A percentile compares a stretch with the other conserved stretches of the same genome.
Conservation (phyloP, 1,140 invertebrate species). For the Brachionus rotundiformis region DNA sequence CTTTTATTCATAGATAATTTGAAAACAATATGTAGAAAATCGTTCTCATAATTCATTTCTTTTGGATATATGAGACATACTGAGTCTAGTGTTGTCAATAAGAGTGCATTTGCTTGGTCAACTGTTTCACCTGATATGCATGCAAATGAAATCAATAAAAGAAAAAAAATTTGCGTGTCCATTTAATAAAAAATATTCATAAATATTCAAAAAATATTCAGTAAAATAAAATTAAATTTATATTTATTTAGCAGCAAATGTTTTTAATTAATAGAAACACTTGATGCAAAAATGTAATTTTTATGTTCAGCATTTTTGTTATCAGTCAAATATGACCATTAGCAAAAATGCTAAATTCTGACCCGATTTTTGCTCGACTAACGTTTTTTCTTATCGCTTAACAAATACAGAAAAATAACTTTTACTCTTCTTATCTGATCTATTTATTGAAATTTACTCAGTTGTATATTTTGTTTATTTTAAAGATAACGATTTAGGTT, state of each 20-base stretch:
- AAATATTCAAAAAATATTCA: background rate
- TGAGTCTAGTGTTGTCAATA: constrained; percentile 32
- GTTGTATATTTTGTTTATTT: constrained; percentile 48
- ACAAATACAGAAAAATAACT: background rate
- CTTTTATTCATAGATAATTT: background rate
- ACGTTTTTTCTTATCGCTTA: constrained; percentile 22
- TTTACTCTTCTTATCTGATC: constrained; percentile 32
- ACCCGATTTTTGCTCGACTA: background rate
- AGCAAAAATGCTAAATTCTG: constrained; percentile 28
- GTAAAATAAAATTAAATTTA: background rate
- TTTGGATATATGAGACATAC: constrained; percentile 35
- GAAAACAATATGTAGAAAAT: constrained; percentile 42
- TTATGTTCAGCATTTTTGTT: background rate
- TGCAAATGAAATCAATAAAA: background rate
- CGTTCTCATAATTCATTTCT: constrained; percentile 51
- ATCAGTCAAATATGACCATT: constrained; percentile 7
- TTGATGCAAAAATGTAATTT: constrained; percentile 48
- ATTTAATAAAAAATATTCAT: background rate
- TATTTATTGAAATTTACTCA: constrained; percentile 49
- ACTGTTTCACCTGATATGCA: background rate
- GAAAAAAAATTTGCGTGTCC: background rate
- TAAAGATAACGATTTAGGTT: background rate
- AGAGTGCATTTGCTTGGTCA: constrained; percentile 6
- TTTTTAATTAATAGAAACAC: constrained; percentile 47
- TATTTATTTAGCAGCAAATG: constrained; percentile 39